A percentile compares a stretch with the other conserved stretches of the same genome.
Conservation (phyloP, 2,113 vertebrate genomes). For the Mormyrus iriodes region DNA sequence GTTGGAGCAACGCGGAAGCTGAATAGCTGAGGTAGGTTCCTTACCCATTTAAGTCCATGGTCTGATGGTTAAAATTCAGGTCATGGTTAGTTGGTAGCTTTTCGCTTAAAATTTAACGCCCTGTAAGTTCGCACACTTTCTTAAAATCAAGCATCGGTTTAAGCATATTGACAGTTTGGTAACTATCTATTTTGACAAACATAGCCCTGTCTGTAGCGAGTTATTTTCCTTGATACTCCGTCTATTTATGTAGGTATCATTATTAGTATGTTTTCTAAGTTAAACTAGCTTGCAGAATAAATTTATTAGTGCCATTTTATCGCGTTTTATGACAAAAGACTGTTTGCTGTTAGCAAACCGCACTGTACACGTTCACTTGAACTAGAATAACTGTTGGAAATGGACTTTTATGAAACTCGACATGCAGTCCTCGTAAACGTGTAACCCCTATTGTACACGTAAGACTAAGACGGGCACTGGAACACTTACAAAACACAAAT, state of each 20-base stretch:
- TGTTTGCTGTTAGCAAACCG: neutral
- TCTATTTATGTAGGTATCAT: neutral
- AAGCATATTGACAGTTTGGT: neutral
- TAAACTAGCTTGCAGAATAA: neutral
- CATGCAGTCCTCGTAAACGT: neutral
- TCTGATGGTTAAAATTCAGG: neutral
- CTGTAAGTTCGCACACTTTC: neutral
- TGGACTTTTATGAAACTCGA: neutral
- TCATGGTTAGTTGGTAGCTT: neutral
- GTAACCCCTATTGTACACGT: neutral
- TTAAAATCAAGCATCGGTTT: neutral
- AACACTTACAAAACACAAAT: neutral
- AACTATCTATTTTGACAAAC: neutral
- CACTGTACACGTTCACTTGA: neutral
- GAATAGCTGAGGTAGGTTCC: constrained; percentile 7
- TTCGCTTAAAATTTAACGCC: neutral
- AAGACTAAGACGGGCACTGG: neutral
- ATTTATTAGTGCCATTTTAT: neutral
- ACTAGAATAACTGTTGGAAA: neutral
- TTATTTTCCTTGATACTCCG: neutral
- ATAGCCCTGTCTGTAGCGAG: neutral
- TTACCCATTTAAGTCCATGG: neutral
- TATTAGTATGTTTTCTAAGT: neutral
- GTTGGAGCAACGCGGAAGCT: neutral
- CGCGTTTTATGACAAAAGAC: neutral